phyloP scores from a whole-genome alignment of 2,113 vertebrate species.

The Crotalus tigris region DNA sequence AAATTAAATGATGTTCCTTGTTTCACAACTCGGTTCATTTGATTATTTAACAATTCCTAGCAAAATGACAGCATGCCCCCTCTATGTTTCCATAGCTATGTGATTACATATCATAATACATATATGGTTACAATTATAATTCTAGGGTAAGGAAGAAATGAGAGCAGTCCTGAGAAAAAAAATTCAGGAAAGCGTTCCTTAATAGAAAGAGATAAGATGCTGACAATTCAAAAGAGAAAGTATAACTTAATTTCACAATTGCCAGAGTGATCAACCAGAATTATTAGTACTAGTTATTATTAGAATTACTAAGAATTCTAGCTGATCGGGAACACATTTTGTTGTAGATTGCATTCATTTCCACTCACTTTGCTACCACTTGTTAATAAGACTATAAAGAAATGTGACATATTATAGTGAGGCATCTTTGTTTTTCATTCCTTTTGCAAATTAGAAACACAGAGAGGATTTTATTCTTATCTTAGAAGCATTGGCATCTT shows the following conservation, averaged over 20 bases:
- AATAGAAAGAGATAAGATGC: neutral
- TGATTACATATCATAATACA: neutral
- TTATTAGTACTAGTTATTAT: neutral
- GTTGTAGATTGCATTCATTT: neutral
- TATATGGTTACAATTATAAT: neutral
- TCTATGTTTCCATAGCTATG: neutral
- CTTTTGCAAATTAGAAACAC: neutral
- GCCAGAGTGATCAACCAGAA: neutral
- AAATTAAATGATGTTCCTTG: slow-evolving; percentile 20
- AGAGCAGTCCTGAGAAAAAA: neutral
- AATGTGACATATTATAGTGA: neutral
- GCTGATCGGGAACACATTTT: neutral
- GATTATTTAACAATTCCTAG: neutral
- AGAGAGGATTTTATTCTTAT: neutral
- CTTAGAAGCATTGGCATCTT: neutral
- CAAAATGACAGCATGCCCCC: neutral
- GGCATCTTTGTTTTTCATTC: neutral
- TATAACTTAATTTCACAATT: neutral
- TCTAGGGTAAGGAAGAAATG: neutral
- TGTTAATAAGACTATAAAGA: neutral
- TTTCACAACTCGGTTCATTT: neutral
- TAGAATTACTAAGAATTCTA: neutral
- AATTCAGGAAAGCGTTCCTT: neutral
- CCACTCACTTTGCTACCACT: neutral
- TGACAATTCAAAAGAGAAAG: neutral